Percentiles rank a stretch among this genome's conserved stretches.
Conservation (phyloP, 2,888 invertebrate genomes). For the Eupithecia dodoneata region DNA sequence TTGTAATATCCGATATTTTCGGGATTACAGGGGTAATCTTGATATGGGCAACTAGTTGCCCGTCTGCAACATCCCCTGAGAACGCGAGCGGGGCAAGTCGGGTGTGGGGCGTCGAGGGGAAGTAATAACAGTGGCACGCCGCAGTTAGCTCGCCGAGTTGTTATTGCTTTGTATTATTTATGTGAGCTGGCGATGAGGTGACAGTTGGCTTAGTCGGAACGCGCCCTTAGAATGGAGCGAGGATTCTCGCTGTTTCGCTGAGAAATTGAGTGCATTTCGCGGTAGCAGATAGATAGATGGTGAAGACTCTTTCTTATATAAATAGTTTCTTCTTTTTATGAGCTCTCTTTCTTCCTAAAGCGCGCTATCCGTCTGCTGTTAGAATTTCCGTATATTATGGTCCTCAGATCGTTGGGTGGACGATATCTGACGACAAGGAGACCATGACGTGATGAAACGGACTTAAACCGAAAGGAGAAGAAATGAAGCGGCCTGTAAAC, state of each 20-base stretch:
- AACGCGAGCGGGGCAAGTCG: not conserved
- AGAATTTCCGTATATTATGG: not conserved
- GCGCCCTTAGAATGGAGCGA: constrained; percentile 39
- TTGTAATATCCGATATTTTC: not conserved
- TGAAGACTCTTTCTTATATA: constrained; percentile 20
- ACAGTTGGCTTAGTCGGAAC: constrained; percentile 61
- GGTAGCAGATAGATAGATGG: constrained; percentile 27
- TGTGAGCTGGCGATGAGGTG: constrained; percentile 66
- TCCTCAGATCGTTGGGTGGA: not conserved
- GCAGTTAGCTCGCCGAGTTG: constrained; percentile 73
- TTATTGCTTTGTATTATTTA: constrained; percentile 80
- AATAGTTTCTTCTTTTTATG: constrained; percentile 5
- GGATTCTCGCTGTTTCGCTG: constrained; percentile 41
- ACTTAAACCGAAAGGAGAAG: not conserved
- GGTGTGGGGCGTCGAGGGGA: constrained; percentile 50
- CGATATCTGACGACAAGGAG: not conserved
- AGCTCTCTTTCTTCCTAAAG: not conserved
- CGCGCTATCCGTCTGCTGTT: not conserved
- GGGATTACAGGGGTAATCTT: not conserved
- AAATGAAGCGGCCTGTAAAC: not conserved
- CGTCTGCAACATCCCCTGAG: constrained; percentile 5
- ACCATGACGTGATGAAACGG: not conserved
- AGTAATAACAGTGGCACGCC: constrained; percentile 77
- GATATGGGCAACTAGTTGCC: not conserved
- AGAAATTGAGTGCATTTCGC: constrained; percentile 40